Evolutionary conservation across 2,797 vertebrate genomes (phyloP).

Genomic region (Etheostoma nigrum): DNA sequence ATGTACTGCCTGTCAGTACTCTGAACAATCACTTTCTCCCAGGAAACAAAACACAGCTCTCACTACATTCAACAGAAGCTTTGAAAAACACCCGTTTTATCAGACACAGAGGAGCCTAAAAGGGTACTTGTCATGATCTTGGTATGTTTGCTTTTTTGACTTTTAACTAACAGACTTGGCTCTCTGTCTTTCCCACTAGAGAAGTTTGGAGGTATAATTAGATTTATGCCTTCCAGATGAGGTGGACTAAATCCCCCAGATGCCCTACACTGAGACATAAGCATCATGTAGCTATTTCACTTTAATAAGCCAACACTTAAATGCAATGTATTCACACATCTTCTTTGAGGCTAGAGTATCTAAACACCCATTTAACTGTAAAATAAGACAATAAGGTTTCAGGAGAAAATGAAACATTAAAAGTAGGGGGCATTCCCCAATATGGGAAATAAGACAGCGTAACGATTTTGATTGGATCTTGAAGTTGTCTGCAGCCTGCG

Average conservation of each 20-base stretch:
- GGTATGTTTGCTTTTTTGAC: constrained; percentile 49
- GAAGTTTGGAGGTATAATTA: constrained; percentile 57
- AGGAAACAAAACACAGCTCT: constrained; percentile 57
- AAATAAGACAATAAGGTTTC: constrained; percentile 34
- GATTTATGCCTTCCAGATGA: constrained; percentile 77
- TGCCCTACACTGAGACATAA: constrained; percentile 16
- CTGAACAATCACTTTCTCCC: constrained; percentile 60
- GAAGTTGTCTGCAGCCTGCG: not conserved
- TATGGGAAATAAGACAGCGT: not conserved
- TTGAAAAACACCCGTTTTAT: constrained; percentile 40
- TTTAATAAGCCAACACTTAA: constrained; percentile 49
- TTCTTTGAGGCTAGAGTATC: constrained; percentile 8
- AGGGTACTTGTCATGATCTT: constrained; percentile 52
- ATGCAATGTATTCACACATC: constrained; percentile 41
- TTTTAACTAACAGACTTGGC: constrained; percentile 47
- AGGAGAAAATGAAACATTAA: not conserved
- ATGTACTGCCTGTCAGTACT: constrained; percentile 56
- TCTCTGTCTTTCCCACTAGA: constrained; percentile 37
- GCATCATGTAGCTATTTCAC: constrained; percentile 47
- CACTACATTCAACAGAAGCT: constrained; percentile 47
- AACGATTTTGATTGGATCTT: not conserved
- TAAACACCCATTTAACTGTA: constrained; percentile 24
- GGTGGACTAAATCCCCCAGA: constrained; percentile 46
- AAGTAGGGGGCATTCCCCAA: not conserved
- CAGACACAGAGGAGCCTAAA: constrained; percentile 32